Evolutionary conservation across 2,888 invertebrate species (phyloP).

Genomic region (Escarpia spicata): DNA sequence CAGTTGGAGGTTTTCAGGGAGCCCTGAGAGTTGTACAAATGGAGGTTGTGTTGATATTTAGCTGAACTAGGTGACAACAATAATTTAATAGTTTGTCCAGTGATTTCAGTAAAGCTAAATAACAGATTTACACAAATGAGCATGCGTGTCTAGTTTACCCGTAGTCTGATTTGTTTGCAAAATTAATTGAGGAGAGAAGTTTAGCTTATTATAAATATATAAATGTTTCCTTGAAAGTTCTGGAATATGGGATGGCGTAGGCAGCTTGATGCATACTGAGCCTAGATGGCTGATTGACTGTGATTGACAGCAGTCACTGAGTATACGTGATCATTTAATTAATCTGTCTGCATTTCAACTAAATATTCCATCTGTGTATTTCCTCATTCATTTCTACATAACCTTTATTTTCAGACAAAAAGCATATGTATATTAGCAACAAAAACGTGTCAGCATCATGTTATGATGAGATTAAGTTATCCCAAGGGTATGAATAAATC

Average conservation of each 20-base stretch:
- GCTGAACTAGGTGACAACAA: too few relatives aligned
- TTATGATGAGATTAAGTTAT: slow-evolving; percentile 1
- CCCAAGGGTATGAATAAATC: slow-evolving; percentile 11
- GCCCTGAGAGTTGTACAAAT: too few relatives aligned
- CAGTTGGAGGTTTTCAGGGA: too few relatives aligned
- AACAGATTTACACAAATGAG: too few relatives aligned
- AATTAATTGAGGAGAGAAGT: too few relatives aligned
- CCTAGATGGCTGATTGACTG: background rate
- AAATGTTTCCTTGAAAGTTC: background rate
- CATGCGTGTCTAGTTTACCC: too few relatives aligned
- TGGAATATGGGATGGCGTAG: background rate
- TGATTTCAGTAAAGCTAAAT: too few relatives aligned
- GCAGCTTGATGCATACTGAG: background rate
- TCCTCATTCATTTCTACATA: background rate
- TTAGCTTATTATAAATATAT: too few relatives aligned
- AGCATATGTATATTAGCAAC: background rate
- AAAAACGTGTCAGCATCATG: background rate
- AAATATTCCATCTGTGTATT: background rate
- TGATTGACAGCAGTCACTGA: background rate
- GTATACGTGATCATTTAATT: background rate
- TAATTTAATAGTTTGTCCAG: too few relatives aligned
- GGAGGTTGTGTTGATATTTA: too few relatives aligned
- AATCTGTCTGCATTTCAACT: background rate
- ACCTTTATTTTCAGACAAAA: background rate
- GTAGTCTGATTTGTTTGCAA: too few relatives aligned